Evolutionary conservation across 2,888 invertebrate genomes (phyloP), one percentile per base, ranked within the genome.

Genomic region (Pammene fasciana): DNA sequence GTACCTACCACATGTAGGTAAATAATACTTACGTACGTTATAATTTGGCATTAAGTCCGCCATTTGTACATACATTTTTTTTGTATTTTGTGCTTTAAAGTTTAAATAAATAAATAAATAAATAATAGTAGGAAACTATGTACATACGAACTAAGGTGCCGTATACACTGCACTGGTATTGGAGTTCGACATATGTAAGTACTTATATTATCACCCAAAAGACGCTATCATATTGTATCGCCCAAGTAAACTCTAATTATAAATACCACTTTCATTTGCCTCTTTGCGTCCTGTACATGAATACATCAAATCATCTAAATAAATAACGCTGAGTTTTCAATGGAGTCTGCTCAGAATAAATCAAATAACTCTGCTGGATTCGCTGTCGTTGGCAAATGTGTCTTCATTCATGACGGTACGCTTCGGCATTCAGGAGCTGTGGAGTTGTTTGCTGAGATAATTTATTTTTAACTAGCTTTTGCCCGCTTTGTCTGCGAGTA

Each of bases 351-450:
- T 85, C 74, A 80, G 85, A 86, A 89, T 89, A 90, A 89, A 90
- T 90, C 90, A 89, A 90, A 91, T 90, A 89, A 86, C 85, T 86
- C 82, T 75, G 76, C 81, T 82, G 85, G 83, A 84, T 87, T 81
- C 83, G 81, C 86, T 86, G 89, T 89, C 87, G 87, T 83, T 89
- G 88, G 90, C 89, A 90, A 91, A 90, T 90, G 91, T 87, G 88
- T 89, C 90, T 91, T 89, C 90, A 91, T 91, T 91, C 92, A 91
- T 90, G 89, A 85, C 83, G 82, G 82, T 78, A 79, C 79, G 78
- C 75, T 72, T 75, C 73, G 68, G 79, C 74, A 84, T 79, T 81
- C 70, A 71, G 73, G 75, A 82, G 73, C 78, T 71, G 74, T 88
- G 74, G 89, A 90, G 89, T 78, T 74, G 80, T 46, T 65, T 72